Conservation (phyloP, 2,888 invertebrate species). For the Macaria liturata region DNA sequence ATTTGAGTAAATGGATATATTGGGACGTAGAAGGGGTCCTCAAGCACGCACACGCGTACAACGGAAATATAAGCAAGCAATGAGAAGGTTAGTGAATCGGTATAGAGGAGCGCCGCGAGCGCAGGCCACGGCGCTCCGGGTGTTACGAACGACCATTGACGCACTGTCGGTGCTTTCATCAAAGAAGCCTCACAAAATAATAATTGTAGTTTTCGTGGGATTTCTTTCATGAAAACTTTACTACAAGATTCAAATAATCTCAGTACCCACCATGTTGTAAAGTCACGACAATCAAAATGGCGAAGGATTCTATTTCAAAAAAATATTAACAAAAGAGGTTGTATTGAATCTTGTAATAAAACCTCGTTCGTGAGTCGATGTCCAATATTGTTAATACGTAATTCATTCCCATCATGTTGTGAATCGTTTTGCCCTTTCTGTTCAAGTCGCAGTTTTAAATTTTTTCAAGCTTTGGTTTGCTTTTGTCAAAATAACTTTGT, state of each 20-base stretch:
- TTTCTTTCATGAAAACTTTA: no score
- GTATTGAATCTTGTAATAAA: no score
- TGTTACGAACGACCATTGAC: no score
- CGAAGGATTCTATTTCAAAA: slow-evolving; percentile 59
- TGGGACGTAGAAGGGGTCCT: slow-evolving; percentile 40
- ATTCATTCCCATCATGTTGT: slow-evolving; percentile 57
- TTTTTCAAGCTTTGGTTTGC: slow-evolving; percentile 37
- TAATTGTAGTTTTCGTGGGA: no score
- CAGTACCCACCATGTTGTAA: no score
- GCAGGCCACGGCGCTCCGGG: slow-evolving; percentile 27
- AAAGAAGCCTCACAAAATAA: no score
- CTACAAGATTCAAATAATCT: no score
- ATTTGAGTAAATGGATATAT: slow-evolving; percentile 66
- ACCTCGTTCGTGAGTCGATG: slow-evolving; percentile 61
- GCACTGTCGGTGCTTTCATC: no score
- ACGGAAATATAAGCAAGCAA: slow-evolving; percentile 66
- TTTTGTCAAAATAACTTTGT: slow-evolving; percentile 45
- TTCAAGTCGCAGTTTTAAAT: slow-evolving; percentile 31
- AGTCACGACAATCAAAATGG: slow-evolving; percentile 41
- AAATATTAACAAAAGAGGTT: no score
- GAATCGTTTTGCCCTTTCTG: slow-evolving; percentile 41
- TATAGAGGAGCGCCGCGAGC: slow-evolving; percentile 54
- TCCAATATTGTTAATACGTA: slow-evolving; percentile 61
- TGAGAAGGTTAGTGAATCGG: slow-evolving; percentile 81
- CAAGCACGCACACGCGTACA: slow-evolving; percentile 56